Base-by-base conservation (phyloP, 2,113 vertebrate species). In the Theropithecus gelada region DNA sequence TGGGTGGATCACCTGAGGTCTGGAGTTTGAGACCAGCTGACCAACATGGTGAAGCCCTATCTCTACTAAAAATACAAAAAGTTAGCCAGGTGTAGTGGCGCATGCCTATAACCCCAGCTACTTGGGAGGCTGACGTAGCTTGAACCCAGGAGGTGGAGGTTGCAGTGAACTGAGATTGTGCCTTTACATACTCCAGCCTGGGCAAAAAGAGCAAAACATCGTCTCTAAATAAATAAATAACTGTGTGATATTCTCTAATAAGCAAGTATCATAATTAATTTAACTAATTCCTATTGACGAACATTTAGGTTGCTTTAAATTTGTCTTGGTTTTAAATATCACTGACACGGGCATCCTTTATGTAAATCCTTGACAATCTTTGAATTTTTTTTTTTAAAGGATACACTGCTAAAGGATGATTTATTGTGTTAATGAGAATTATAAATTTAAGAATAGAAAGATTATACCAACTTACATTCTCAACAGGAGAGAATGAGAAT, bases 241-340 rank as follows among this genome's bases (percentile, higher is more conserved):
- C 27, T 79, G 8, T 27, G 35, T 48, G 55, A 79, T 88, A 85
- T 83, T 93, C 25, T 85, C n/a, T 90, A 75, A 81, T 86, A 89
- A 76, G 27, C 20, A 59, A 70, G 27, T n/a, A 75, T 25, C 52
- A 52, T 84, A 61, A 80, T 81, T 93, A 80, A 93, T 79, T 83
- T 72, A 85, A 68, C 11, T 70, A 64, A 57, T 85, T 45, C 45
- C 17, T 87, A 50, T 48, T 87, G 27, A 81, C 82, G 45, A 93
- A 87, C 55, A 87, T 75, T 87, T 52, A 61, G 48, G 38, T 59
- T 81, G 22, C 68, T 95, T 93, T 90, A 82, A 87, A 90, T 87
- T 87, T 90, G 27, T 93, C 59, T 52, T 59, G 8, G 17, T 93
- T 93, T 93, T 86, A 81, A 73, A 48, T 93, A 86, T 57, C 75